Base-by-base conservation (phyloP, 2,113 vertebrate species). In the Lethenteron reissneri region DNA sequence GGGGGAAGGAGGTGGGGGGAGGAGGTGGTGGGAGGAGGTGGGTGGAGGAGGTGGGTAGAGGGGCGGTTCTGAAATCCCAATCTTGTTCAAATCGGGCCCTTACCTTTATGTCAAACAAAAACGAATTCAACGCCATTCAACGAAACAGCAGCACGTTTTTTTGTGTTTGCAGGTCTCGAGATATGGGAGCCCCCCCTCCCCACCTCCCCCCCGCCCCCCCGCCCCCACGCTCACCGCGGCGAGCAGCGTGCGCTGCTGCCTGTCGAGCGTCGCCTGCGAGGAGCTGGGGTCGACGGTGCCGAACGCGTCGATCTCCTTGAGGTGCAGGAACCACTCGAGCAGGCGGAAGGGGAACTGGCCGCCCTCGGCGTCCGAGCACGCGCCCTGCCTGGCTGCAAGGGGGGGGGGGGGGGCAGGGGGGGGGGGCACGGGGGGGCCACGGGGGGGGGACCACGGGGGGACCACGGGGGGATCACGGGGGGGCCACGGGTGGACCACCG, bases 301-400 rank as follows among this genome's bases (percentile, higher is more conserved):
- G 21, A 57, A 56, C 10, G 56, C 57, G 14, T 71, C 71, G 21
- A 71, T 71, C 58, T 71, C 71, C 21, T 58, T 56, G 19, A 71
- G 71, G 57, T 71, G 71, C 15, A 71, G 71, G 71, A 71, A 71
- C 71, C 71, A 71, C 56, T 71, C 57, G 19, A 71, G 71, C 12
- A 71, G 71, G 11, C 71, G 41, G 71, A 68, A 71, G 9, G 71
- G 71, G 21, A 71, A 71, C 57, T 71, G 56, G n/a, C 19, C 71
- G 15, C 21, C 15, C 13, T 71, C 71, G 14, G 12, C 56, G 19
- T 58, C 57, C n/a, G 56, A 57, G 57, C 71, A 71, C 15, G 56
- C 14, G 13, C 19, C 57, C 56, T 71, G 71, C 58, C 58, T 71
- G 11, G 71, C 71, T 71, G 13, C 70, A 17, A 3, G 76, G 74